Evolutionary conservation across 2,888 invertebrate species (phyloP), one percentile per base, ranked within the genome.

Genomic region (Nesidiocoris tenuis): DNA sequence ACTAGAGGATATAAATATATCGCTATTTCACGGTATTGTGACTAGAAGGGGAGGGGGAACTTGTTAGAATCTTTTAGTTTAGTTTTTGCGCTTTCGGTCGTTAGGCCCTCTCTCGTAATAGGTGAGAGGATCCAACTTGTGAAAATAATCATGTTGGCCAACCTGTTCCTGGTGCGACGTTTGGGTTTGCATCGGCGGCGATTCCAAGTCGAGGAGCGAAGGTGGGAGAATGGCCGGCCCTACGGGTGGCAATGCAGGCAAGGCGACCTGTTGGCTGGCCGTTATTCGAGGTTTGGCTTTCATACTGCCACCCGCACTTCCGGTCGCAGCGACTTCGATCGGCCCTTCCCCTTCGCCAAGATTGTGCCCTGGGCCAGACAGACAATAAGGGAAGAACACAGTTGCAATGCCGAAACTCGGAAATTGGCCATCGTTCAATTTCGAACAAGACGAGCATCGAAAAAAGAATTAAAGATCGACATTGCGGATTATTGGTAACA

Each of bases 201-300:
- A 78, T 63, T 79, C 79, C 9, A 78, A 72, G 59, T 79, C 78
- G 18, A 80, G 74, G 2, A 79, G 77, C 0, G 78, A 77, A 5
- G 78, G 77, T 1, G 74, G 76, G 0, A 68, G 68, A 21, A 76
- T 67, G 12, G 74, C 67, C 0, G 76, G 63, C 1, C 77, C 65
- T 25, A 77, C 71, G 56, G 76, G 65, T 1, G 77, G 76, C 17
- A 90, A 91, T 83, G 89, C 89, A 86, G 77, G 76, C 17, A 90
- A 91, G 83, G 89, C 89, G 86, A 90, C 91, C 86, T 91, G 70
- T 23, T 75, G 75, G 25, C 65, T 75, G 5, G 22, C 63, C 1
- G 74, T 61, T 16, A 64, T 65, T 68, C 61, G 25, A 18, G 75
- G 68, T 61, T 75, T 75, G n/a, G 61, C 61, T 19, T 75, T 67